Evolutionary conservation across 2,113 vertebrate genomes (phyloP).

Genomic region (Strigops habroptila): DNA sequence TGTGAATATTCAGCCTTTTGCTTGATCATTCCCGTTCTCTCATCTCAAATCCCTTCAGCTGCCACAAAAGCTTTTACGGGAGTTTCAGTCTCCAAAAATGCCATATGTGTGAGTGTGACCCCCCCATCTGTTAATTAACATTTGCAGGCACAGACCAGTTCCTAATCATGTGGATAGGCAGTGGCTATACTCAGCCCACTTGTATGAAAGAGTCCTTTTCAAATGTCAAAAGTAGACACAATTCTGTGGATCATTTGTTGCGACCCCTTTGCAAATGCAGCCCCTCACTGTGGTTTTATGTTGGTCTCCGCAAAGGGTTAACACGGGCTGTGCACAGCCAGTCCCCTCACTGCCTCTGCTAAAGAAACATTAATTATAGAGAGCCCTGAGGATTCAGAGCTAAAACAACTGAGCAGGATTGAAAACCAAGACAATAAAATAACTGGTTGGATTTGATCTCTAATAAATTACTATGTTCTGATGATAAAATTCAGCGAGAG

Average conservation of each 20-base stretch:
- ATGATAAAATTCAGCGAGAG: slow-evolving; percentile 39
- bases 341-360: not conserved
- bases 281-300: not conserved
- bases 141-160: not conserved
- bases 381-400: not conserved
- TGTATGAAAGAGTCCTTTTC: not conserved
- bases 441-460: slow-evolving; percentile 45
- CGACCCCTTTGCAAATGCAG: fast-evolving
- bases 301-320: slow-evolving; percentile 44
- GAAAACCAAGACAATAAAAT: slow-evolving; percentile 67
- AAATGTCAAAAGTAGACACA: not conserved
- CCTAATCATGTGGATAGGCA: not conserved
- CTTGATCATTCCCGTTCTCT: not conserved
- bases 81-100: not conserved
- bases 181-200: not conserved
- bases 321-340: not conserved
- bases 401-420: slow-evolving; percentile 42
- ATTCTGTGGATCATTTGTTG: not conserved
- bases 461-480: slow-evolving; percentile 64
- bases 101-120: not conserved
- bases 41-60: not conserved
- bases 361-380: slow-evolving; percentile 65
- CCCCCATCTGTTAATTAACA: not conserved
- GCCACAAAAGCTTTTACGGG: not conserved
- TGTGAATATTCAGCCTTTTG: fast-evolving